These are phyloP conservation scores for Brachyistius frenatus DNA, from an alignment of 2,113 vertebrate species.

Conservation along the genomic window DNA sequence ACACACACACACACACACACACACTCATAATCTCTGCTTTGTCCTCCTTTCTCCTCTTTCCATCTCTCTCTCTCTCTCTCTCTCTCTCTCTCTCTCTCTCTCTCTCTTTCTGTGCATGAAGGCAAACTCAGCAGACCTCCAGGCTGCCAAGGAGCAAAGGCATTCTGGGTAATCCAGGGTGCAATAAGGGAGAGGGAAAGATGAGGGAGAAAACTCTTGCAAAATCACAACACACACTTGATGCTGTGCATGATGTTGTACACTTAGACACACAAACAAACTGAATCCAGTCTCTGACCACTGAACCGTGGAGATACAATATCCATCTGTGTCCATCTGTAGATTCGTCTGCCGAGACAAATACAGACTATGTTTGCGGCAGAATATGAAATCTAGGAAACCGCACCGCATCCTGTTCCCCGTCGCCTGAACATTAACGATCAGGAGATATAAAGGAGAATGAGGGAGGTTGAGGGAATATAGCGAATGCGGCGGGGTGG, in stretches of 20 bases:
- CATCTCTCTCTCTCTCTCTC: conserved; percentile 46
- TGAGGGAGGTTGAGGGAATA: conserved; percentile 43
- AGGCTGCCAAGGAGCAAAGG: conserved; percentile 69
- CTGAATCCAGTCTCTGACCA: conserved; percentile 48
- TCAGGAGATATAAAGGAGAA: conserved; percentile 35
- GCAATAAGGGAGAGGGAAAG: conserved; percentile 42
- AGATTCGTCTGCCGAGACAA: conserved; percentile 66
- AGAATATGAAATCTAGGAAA: conserved; percentile 54
- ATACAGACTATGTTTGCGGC: conserved; percentile 52
- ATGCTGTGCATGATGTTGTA: conserved; percentile 46
- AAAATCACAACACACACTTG: conserved; percentile 51
- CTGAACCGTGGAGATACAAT: conserved; percentile 54
- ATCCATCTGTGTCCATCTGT: conserved; percentile 70
- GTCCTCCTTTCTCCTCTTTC: conserved; percentile 65
- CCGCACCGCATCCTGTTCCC: conserved; percentile 35
- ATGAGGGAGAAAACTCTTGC: neutral
- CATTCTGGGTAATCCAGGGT: conserved; percentile 79
- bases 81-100: conserved; percentile 41
- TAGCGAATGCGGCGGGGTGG: conserved; percentile 44
- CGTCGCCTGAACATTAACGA: conserved; percentile 44
- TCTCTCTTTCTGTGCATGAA: conserved; percentile 45
- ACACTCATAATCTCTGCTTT: conserved; percentile 67
- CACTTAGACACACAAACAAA: conserved; percentile 39
- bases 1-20: conserved; percentile 18
- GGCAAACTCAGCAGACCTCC: conserved; percentile 81